Conservation (phyloP, 1,140 invertebrate species). For the Papilio helenus region DNA sequence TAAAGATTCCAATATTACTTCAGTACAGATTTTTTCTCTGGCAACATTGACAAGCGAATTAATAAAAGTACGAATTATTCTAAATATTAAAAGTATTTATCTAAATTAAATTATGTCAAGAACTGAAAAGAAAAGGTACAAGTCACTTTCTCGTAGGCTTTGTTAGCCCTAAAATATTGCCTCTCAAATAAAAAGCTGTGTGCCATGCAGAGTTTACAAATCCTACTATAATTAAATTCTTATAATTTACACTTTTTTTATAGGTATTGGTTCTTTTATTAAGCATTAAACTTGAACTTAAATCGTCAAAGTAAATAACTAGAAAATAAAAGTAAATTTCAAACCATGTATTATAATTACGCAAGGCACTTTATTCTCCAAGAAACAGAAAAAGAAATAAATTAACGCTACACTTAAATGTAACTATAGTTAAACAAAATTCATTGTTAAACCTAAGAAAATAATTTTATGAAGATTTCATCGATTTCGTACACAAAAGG, state of each 20-base stretch:
- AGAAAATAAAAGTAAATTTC: conserved; percentile 1
- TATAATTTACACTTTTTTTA: neutral
- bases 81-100: neutral
- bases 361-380: conserved; percentile 25
- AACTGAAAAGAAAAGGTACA: neutral
- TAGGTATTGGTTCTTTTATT: conserved; percentile 18
- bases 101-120: conserved; percentile 1
- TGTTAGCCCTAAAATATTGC: neutral
- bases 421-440: conserved; percentile 18
- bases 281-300: conserved; percentile 14
- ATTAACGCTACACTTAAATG: conserved; percentile 18
- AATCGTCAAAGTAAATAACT: neutral
- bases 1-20: conserved; percentile 6
- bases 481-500: conserved; percentile 9
- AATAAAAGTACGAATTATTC: conserved; percentile 25
- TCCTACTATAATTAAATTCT: neutral
- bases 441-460: conserved; percentile 4
- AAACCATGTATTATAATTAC: conserved; percentile 20
- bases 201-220: neutral
- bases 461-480: neutral
- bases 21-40: neutral
- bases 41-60: neutral
- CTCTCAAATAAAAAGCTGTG: neutral
- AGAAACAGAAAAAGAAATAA: conserved; percentile 21
- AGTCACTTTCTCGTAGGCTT: neutral